Evolutionary conservation across 2,113 vertebrate genomes (phyloP), one percentile per base, ranked within the genome.

Genomic region (Nymphicus hollandicus): DNA sequence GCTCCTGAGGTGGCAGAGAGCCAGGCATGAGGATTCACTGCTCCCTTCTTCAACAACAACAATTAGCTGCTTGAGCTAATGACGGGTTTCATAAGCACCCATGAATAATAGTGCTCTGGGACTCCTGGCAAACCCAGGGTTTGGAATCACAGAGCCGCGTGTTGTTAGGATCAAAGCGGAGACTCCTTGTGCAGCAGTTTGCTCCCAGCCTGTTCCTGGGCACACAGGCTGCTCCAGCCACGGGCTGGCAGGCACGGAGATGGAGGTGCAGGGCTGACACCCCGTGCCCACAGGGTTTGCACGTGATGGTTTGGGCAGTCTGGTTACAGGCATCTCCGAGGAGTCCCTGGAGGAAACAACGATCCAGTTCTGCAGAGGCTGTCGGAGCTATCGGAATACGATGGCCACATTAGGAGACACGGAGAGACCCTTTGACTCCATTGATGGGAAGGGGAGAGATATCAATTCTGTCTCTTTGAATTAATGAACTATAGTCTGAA

Each of bases 401-500:
- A 94, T 97, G 97, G 94, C 90, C 8, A 35, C 96, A 58, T 95
- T 49, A 79, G 96, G 95, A 92, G 91, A 85, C 6, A 3, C 20
- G 1, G 17, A 96, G 96, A 95, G 95, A 95, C 89, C 96, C 96
- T 97, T 86, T 41, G 91, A 84, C 96, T 78, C 86, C 95, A 95
- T 97, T 25, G 95, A 97, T n/a, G 22, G 80, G 72, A 39, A 17
- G 7, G 83, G 90, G 71, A 83, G 88, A 70, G 90, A 89, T 96
- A 86, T 96, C 95, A 39, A 97, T 97, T 86, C 88, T 56, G 31
- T 92, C 97, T 86, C 96, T 93, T 89, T 47, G 91, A 97, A 83
- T 97, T 98, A 97, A 98, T 95, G 97, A 97, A 94, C 97, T 97
- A 29, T 43, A 76, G 90, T 43, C 94, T 96, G 90, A 96, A 94